phyloP scores from a whole-genome alignment of 2,888 invertebrate genomes.

The Pterostichus madidus region DNA sequence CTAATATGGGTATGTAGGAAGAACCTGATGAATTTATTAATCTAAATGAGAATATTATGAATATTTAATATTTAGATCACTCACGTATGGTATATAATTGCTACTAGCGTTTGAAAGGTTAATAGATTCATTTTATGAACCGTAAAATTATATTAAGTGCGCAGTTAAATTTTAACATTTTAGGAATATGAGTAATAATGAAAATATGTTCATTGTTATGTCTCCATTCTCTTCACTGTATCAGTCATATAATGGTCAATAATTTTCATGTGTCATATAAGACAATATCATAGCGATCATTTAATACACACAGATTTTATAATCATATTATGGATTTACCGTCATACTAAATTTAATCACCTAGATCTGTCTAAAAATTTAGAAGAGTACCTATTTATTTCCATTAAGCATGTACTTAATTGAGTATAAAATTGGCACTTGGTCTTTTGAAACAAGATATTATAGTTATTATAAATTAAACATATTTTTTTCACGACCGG shows the following conservation, averaged over 20 bases:
- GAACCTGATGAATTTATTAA: neutral
- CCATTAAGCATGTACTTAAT: too few species aligned
- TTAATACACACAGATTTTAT: too few species aligned
- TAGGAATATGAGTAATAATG: constrained; percentile 14
- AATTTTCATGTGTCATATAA: neutral
- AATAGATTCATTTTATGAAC: constrained; percentile 21
- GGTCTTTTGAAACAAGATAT: too few species aligned
- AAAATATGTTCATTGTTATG: constrained; percentile 30
- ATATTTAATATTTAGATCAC: constrained; percentile 7
- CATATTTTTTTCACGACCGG: too few species aligned
- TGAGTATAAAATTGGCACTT: too few species aligned
- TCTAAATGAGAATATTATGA: constrained; percentile 24
- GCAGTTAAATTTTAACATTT: constrained; percentile 16
- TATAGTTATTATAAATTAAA: too few species aligned
- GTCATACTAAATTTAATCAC: too few species aligned
- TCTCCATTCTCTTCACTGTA: neutral
- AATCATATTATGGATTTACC: too few species aligned
- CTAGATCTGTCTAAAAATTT: too few species aligned
- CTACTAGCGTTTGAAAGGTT: constrained; percentile 30
- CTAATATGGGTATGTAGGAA: neutral
- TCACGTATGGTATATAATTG: constrained; percentile 8
- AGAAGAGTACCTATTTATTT: too few species aligned
- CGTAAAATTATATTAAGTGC: constrained; percentile 19
- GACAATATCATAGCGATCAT: neutral
- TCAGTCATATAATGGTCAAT: neutral